Evolutionary conservation across 2,888 invertebrate species (phyloP).

Genomic region (Sphinx pinastri): DNA sequence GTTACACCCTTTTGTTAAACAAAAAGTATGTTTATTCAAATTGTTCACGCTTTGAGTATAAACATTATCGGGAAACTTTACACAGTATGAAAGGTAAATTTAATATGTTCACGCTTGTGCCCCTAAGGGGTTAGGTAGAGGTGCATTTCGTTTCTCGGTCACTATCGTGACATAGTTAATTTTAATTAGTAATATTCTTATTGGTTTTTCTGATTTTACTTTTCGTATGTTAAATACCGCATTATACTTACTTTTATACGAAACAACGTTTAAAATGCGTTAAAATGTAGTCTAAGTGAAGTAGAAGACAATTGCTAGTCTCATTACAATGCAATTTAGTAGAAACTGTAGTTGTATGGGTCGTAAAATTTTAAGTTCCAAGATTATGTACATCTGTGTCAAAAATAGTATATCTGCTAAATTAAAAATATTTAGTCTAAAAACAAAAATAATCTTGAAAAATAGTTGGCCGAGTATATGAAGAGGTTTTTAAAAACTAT

Average conservation of each 20-base stretch:
- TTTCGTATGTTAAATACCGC: no score
- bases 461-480: neutral
- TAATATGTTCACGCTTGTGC: no score
- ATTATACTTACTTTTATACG: no score
- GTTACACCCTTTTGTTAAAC: slow-evolving; percentile 6
- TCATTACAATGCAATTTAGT: slow-evolving; percentile 11
- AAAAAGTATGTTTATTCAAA: neutral
- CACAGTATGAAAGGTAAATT: neutral
- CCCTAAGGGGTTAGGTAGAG: no score
- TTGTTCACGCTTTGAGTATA: neutral
- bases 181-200: neutral
- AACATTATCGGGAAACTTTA: neutral
- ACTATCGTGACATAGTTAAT: no score
- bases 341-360: slow-evolving; percentile 15
- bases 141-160: no score
- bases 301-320: neutral
- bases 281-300: neutral
- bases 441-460: neutral
- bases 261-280: no score
- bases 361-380: neutral
- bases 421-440: neutral
- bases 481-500: neutral
- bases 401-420: neutral
- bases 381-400: neutral
- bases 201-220: no score